Percentiles rank a stretch among this genome's conserved stretches.
Evolutionary conservation across 1,140 invertebrate genomes (phyloP).

Genomic region (Mesaphorura yosii): DNA sequence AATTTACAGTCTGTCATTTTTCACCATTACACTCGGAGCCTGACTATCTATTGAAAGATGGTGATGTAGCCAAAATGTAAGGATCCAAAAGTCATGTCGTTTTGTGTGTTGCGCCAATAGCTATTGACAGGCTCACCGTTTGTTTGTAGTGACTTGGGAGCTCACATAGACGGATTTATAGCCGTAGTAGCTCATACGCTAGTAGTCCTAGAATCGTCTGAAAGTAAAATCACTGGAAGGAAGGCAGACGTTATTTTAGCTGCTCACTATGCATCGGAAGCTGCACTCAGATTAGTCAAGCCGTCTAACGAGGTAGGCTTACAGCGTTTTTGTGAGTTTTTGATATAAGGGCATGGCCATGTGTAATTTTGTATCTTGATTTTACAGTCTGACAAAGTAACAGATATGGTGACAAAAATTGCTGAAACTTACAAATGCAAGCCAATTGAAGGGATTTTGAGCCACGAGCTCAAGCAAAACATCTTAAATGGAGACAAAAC

Average conservation of each 20-base stretch:
- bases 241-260: constrained; percentile 92
- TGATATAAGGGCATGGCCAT: too few species aligned
- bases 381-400: constrained; percentile 77
- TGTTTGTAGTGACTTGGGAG: constrained; percentile 78
- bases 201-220: constrained; percentile 64
- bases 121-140: neutral
- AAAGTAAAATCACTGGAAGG: constrained; percentile 62
- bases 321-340: too few species aligned
- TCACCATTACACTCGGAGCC: constrained; percentile 88
- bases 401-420: constrained; percentile 85
- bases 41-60: constrained; percentile 75
- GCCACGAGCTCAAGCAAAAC: constrained; percentile 91
- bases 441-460: constrained; percentile 97
- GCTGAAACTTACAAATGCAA: constrained; percentile 88
- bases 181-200: constrained; percentile 95
- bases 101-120: neutral
- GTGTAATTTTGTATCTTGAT: too few species aligned
- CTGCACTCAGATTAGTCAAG: constrained; percentile 80
- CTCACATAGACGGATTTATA: constrained; percentile 97
- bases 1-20: constrained; percentile 87
- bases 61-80: constrained; percentile 96
- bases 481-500: constrained; percentile 98
- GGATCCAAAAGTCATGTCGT: constrained; percentile 34
- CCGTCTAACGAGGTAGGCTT: constrained; percentile 68
- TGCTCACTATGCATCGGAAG: constrained; percentile 88